Percentiles rank a stretch among this genome's conserved stretches.
Conservation (phyloP, 2,797 vertebrate genomes). For the Crax fasciolata region DNA sequence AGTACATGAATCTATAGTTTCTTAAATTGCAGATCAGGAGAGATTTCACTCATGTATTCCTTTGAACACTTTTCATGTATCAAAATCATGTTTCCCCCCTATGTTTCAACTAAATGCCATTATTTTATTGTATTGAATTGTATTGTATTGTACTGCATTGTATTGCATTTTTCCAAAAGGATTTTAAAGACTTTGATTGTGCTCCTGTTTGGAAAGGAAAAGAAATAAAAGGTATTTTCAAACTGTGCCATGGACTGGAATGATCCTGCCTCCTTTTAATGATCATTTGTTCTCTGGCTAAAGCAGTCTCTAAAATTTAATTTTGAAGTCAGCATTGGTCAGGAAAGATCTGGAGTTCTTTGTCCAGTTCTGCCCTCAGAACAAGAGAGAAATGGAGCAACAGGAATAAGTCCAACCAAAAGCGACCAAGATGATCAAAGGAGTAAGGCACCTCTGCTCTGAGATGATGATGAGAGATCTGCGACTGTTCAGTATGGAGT, state of each 20-base stretch:
- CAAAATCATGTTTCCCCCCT: fast-evolving
- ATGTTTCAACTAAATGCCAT: not conserved
- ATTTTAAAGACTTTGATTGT: not conserved
- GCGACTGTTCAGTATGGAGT: not conserved
- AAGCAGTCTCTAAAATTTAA: not conserved
- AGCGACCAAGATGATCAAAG: not conserved
- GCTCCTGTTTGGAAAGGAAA: not conserved
- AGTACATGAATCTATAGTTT: not conserved
- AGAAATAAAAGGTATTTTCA: not conserved
- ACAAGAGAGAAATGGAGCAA: not conserved
- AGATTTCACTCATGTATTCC: not conserved
- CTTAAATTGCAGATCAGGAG: not conserved
- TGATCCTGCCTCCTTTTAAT: not conserved
- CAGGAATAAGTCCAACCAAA: not conserved
- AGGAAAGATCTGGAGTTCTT: not conserved
- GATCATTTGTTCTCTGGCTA: not conserved
- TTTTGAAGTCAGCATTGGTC: not conserved
- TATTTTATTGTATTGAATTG: not conserved
- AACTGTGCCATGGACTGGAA: not conserved
- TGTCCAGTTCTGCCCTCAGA: not conserved
- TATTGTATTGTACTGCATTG: not conserved
- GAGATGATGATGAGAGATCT: not conserved
- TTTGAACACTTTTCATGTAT: not conserved
- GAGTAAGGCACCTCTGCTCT: not conserved
- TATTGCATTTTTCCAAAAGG: fast-evolving